A percentile compares a stretch with the other conserved stretches of the same genome.
phyloP scores from a whole-genome alignment of 2,888 invertebrate species.

The Criorhina ranunculi region DNA sequence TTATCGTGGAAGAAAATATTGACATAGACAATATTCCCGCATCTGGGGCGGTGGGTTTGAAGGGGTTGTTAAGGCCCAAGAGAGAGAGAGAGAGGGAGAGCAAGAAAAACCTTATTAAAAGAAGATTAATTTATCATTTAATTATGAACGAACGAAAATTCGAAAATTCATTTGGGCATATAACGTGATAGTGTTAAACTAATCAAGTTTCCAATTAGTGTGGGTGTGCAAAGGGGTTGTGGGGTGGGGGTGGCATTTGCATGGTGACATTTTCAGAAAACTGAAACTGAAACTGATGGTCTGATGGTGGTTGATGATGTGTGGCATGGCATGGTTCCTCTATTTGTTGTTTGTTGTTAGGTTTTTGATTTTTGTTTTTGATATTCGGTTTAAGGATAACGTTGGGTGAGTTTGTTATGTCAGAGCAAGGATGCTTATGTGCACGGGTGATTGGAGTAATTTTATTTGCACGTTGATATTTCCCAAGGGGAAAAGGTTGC shows the following conservation, averaged over 20 bases:
- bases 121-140: conserved; percentile 84
- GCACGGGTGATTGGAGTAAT: neutral
- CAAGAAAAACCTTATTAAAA: conserved; percentile 80
- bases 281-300: neutral
- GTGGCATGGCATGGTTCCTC: conserved; percentile 31
- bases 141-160: conserved; percentile 80
- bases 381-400: conserved; percentile 58
- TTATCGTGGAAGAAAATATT: conserved; percentile 76
- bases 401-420: conserved; percentile 18
- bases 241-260: conserved; percentile 19
- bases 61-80: conserved; percentile 9
- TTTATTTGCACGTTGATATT: conserved; percentile 2
- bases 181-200: conserved; percentile 76
- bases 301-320: conserved; percentile 50
- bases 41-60: neutral
- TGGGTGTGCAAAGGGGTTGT: conserved; percentile 10
- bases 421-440: neutral
- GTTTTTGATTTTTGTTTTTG: conserved; percentile 80
- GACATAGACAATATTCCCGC: conserved; percentile 69
- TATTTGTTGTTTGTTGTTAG: conserved; percentile 38
- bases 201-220: conserved; percentile 70
- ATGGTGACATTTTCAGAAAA: conserved; percentile 27
- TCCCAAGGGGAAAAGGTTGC: neutral
- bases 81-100: conserved; percentile 14
- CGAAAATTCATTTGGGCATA: conserved; percentile 77